Percentiles rank a stretch among this genome's conserved stretches.
These are phyloP conservation scores for Hirtodrosophila histrioides DNA, from an alignment of 2,888 invertebrate species.

Conservation along the genomic window DNA sequence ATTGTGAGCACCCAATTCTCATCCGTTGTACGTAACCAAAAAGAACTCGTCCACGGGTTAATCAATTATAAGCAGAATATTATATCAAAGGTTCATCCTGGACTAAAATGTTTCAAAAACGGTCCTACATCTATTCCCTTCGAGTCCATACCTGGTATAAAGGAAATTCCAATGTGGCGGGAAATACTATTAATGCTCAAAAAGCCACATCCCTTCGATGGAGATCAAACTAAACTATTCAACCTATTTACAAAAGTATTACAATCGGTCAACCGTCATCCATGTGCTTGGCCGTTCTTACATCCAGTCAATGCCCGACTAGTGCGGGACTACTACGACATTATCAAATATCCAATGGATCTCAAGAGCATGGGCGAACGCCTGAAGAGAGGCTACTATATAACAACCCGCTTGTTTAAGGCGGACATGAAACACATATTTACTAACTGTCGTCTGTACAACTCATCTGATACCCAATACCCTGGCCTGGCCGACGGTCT, in stretches of 20 bases:
- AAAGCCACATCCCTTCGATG: constrained; percentile 85
- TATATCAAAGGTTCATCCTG: constrained; percentile 91
- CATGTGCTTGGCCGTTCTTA: constrained; percentile 96
- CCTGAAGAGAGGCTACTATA: constrained; percentile 89
- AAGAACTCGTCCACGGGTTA: too few species aligned
- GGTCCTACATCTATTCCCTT: constrained; percentile 90
- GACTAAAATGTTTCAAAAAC: constrained; percentile 95
- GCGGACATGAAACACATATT: constrained; percentile 98
- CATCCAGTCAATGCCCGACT: constrained; percentile 95
- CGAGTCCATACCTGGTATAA: constrained; percentile 93
- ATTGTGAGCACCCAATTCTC: constrained; percentile 96
- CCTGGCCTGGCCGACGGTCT: constrained; percentile 94
- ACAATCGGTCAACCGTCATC: constrained; percentile 86
- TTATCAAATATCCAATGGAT: constrained; percentile 99
- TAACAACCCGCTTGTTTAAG: constrained; percentile 93
- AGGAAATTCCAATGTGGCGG: constrained; percentile 89
- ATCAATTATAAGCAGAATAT: constrained; percentile 88
- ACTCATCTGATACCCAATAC: constrained; percentile 96
- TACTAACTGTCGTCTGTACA: constrained; percentile 97
- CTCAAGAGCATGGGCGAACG: constrained; percentile 84
- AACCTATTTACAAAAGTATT: constrained; percentile 87
- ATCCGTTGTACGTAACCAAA: background rate
- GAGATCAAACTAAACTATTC: constrained; percentile 88
- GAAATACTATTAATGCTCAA: constrained; percentile 69
- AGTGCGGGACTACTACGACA: constrained; percentile 97